Base-by-base conservation (phyloP, 2,888 invertebrate genomes). In the Tetranychus truncatus region DNA sequence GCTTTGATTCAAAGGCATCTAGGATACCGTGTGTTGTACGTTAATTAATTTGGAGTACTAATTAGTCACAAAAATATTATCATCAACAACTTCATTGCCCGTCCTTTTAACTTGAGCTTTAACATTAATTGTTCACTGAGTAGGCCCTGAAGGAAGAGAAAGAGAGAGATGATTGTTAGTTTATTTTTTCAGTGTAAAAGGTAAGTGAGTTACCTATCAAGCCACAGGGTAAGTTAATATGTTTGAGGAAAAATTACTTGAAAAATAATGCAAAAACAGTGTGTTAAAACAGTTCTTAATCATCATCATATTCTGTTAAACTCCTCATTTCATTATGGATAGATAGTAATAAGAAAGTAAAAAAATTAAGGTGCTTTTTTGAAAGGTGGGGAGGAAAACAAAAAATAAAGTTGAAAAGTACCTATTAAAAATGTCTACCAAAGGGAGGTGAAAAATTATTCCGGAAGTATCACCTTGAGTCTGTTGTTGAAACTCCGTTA, bases 381-480 rank as follows among this genome's bases (percentile, higher is more conserved):
- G 15, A 15, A 15, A 55, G 11, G 55, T 15, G 55, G 34, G 34
- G 34, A 34, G 34, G 34, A 34, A 34, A 34, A 34, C 34, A 5
- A 55, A 55, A 55, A 55, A 55, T 6, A 6, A 55, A 15, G 55
- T 55, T 55, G 15, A 55, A 55, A 55, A 55, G 11, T 15, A 7
- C 15, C 55, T 55, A 55, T 55, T 55, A 55, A 55, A 34, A 55
- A 55, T 55, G 55, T 55, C 55, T 55, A 55, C 55, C 15, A 55
- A 55, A 55, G 15, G 55, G 15, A 55, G 55, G 55, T 55, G 55
- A 55, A 55, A 55, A 55, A 55, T 55, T 55, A 55, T 55, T 55
- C 55, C 55, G 55, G 55, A 55, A 55, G 55, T 55, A 55, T 55
- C 55, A 55, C 55, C 55, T 55, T 55, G 55, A 55, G 55, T 55